phyloP scores from a whole-genome alignment of 2,113 vertebrate genomes.

The Pholis gunnellus region DNA sequence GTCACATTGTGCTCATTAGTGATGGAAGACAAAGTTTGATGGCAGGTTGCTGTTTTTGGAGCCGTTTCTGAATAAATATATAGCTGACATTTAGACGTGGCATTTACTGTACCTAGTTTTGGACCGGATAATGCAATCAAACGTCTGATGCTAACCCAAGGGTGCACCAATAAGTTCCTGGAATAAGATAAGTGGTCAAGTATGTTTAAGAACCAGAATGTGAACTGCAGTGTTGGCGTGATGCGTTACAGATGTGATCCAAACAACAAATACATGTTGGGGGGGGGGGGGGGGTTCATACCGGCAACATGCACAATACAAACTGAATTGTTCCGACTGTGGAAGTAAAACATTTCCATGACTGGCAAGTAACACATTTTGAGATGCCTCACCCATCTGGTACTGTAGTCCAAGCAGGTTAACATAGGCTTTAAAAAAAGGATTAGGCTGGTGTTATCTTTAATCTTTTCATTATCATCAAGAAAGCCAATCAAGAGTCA shows the following conservation, averaged over 20 bases:
- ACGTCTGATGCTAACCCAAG: neutral
- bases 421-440: neutral
- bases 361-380: neutral
- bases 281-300: neutral
- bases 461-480: neutral
- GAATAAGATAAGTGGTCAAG: conserved; percentile 8
- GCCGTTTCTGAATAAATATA: conserved; percentile 42
- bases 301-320: neutral
- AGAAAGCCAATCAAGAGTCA: neutral
- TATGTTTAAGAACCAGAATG: neutral
- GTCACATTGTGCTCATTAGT: conserved; percentile 69
- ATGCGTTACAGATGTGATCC: neutral
- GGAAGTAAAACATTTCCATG: neutral
- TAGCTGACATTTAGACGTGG: conserved; percentile 52
- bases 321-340: neutral
- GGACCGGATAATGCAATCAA: conserved; percentile 4
- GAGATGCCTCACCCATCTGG: neutral
- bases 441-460: neutral
- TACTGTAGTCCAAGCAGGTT: neutral
- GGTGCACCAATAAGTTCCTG: neutral
- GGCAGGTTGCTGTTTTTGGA: conserved; percentile 29
- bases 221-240: neutral
- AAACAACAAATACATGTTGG: neutral
- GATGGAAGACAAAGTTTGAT: conserved; percentile 49
- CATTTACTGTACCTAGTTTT: conserved; percentile 47